phyloP scores from a whole-genome alignment of 1,140 invertebrate species.

The Linepithema humile region DNA sequence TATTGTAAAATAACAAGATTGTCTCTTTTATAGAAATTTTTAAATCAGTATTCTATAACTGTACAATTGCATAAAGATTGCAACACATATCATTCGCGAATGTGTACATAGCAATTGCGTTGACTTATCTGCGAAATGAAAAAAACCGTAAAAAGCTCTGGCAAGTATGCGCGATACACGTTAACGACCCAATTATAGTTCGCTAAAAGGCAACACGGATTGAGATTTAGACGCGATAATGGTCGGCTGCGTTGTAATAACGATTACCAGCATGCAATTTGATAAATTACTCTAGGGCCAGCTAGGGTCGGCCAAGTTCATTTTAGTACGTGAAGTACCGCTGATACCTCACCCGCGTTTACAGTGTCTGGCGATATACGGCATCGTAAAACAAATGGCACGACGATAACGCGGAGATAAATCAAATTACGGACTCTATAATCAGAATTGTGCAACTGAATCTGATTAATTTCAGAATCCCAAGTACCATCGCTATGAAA shows the following conservation, averaged over 20 bases:
- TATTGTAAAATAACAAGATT: background rate
- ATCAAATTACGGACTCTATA: slow-evolving; percentile 56
- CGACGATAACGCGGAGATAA: slow-evolving; percentile 52
- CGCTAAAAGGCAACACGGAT: slow-evolving; percentile 51
- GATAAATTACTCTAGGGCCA: slow-evolving; percentile 57
- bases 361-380: slow-evolving; percentile 37
- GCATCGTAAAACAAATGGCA: slow-evolving; percentile 55
- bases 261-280: slow-evolving; percentile 61
- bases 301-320: slow-evolving; percentile 53
- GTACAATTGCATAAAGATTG: slow-evolving; percentile 25
- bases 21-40: background rate
- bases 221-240: slow-evolving; percentile 54
- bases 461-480: slow-evolving; percentile 55
- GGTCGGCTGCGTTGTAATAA: slow-evolving; percentile 25
- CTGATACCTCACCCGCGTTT: slow-evolving; percentile 27
- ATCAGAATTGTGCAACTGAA: slow-evolving; percentile 55
- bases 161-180: slow-evolving; percentile 25
- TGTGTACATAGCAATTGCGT: background rate
- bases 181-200: slow-evolving; percentile 52
- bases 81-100: background rate
- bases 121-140: slow-evolving; percentile 15
- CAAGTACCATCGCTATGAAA: slow-evolving; percentile 37
- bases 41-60: background rate
- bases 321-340: slow-evolving; percentile 38
- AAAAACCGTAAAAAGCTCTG: background rate